These are phyloP conservation scores for Numenius phaeopus DNA, from an alignment of 2,797 vertebrate species.

Conservation along the genomic window DNA sequence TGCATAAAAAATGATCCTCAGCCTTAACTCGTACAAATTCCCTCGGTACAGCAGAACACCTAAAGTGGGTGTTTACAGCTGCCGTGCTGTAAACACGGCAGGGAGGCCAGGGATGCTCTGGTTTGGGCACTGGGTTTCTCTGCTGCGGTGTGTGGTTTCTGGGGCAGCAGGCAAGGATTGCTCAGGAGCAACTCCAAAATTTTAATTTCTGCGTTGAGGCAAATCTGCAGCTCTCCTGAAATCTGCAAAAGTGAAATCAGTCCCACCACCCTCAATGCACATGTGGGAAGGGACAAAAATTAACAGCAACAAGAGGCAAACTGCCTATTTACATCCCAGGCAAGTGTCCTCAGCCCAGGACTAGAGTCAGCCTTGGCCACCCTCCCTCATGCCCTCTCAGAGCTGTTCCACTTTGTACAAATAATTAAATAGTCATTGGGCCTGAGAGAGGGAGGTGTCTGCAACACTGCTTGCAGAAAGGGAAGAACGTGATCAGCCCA, in stretches of 20 bases:
- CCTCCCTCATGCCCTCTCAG: background rate
- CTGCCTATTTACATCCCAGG: background rate
- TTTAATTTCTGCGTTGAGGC: background rate
- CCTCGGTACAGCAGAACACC: background rate
- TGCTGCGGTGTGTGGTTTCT: background rate
- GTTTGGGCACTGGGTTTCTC: background rate
- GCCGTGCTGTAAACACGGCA: too few species aligned
- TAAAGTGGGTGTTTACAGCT: background rate
- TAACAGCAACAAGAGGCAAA: background rate
- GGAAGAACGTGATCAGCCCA: background rate
- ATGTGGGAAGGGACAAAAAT: background rate
- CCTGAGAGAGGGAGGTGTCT: background rate
- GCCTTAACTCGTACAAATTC: background rate
- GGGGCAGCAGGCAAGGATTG: background rate
- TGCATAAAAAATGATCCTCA: background rate
- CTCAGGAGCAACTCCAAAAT: background rate
- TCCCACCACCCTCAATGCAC: background rate
- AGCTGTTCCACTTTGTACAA: background rate
- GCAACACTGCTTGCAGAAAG: background rate
- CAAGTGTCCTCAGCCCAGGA: background rate
- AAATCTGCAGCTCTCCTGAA: background rate
- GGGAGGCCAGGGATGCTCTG: background rate
- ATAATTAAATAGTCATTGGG: slow-evolving; percentile 12
- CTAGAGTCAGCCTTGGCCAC: accelerated
- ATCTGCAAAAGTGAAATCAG: background rate